A percentile compares a stretch with the other conserved stretches of the same genome.
Evolutionary conservation across 2,113 vertebrate genomes (phyloP).

Genomic region (Scolopax mira): DNA sequence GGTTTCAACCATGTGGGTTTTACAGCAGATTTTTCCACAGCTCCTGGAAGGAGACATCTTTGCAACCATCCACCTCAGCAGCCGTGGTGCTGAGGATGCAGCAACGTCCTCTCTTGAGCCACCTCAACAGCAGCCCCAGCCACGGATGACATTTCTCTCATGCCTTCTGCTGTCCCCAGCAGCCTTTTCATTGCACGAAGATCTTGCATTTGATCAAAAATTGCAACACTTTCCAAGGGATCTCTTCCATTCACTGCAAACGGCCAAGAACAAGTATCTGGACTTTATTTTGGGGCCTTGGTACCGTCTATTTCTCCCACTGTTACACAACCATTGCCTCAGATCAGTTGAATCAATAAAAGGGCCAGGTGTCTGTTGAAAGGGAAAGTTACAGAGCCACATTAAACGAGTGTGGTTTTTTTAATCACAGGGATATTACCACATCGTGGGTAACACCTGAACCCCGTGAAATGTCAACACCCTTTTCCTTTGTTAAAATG

Average conservation of each 20-base stretch:
- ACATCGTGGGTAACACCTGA: neutral
- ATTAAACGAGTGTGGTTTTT: neutral
- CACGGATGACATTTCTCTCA: neutral
- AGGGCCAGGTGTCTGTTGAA: neutral
- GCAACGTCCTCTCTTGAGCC: neutral
- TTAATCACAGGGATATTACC: neutral
- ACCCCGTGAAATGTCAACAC: neutral
- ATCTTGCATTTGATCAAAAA: neutral
- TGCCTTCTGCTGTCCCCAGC: neutral
- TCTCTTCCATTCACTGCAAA: neutral
- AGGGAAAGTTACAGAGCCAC: neutral
- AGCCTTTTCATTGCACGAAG: neutral
- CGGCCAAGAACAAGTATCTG: neutral
- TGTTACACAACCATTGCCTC: neutral
- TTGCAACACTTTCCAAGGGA: neutral
- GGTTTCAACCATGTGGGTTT: neutral
- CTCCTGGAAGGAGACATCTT: neutral
- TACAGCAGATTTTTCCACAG: neutral
- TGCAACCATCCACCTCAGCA: neutral
- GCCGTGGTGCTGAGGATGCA: neutral
- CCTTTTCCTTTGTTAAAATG: neutral
- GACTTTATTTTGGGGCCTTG: neutral
- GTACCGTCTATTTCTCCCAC: neutral
- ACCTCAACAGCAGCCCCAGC: neutral
- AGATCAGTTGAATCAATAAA: neutral